phyloP scores from a whole-genome alignment of 2,113 vertebrate species.

The Nibea albiflora region DNA sequence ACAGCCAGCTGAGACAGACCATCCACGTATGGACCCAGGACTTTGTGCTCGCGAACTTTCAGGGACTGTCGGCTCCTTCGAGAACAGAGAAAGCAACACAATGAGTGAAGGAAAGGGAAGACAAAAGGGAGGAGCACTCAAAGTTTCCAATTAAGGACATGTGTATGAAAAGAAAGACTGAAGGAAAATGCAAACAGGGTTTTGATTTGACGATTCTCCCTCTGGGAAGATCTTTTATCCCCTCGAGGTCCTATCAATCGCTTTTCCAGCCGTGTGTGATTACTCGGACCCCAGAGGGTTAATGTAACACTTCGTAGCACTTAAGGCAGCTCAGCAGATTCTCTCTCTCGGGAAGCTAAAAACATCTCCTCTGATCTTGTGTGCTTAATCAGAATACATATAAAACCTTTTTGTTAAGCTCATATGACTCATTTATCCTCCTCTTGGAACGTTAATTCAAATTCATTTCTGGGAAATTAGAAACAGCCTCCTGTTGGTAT shows the following conservation, averaged over 20 bases:
- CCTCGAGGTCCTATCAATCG: no score
- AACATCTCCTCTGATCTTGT: slow-evolving; percentile 1
- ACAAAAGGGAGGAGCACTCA: not conserved
- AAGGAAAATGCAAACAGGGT: not conserved
- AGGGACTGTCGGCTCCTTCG: slow-evolving; percentile 93
- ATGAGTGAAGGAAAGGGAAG: not conserved
- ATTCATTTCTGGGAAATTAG: not conserved
- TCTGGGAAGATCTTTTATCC: not conserved
- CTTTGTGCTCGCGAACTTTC: slow-evolving; percentile 98
- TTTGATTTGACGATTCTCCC: slow-evolving; percentile 4
- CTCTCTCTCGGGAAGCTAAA: not conserved
- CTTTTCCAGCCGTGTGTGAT: no score
- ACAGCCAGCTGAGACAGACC: slow-evolving; percentile 97
- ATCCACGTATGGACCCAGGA: slow-evolving; percentile 96
- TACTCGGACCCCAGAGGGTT: no score
- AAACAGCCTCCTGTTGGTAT: not conserved
- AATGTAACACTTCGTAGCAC: not conserved
- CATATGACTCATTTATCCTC: not conserved
- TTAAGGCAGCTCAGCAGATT: not conserved
- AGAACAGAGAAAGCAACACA: not conserved
- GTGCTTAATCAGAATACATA: slow-evolving; percentile 1
- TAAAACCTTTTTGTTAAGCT: not conserved
- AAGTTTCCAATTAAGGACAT: slow-evolving; percentile 1
- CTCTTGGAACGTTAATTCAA: slow-evolving; percentile 7
- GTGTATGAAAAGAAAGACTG: not conserved